Percentiles rank a stretch among this genome's conserved stretches.
phyloP scores from a whole-genome alignment of 2,113 vertebrate species.

The Protomyctophum bolini region DNA sequence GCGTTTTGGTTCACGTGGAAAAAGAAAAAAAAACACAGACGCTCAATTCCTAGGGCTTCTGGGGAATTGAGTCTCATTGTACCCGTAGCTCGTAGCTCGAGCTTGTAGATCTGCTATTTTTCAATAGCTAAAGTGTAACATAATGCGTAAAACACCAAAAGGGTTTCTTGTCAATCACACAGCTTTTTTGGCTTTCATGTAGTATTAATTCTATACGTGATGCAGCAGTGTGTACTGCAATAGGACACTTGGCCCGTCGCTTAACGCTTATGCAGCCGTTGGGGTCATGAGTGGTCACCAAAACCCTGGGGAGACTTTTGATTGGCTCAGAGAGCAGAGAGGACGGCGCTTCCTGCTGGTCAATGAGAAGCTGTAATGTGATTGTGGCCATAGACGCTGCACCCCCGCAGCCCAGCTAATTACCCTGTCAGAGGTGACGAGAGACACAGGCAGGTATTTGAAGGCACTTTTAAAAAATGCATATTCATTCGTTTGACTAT shows the following conservation, averaged over 20 bases:
- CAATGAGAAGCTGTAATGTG: constrained; percentile 50
- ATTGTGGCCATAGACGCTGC: constrained; percentile 59
- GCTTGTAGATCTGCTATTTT: no score
- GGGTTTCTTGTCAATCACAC: no score
- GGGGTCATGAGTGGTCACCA: background rate
- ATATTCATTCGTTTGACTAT: background rate
- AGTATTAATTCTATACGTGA: no score
- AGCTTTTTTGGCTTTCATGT: no score
- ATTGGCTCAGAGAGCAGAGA: background rate
- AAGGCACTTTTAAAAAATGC: background rate
- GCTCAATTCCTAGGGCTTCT: no score
- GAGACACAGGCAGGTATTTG: background rate
- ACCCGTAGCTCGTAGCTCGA: no score
- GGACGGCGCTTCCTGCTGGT: constrained; percentile 16
- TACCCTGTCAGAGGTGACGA: constrained; percentile 50
- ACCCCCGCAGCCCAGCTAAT: constrained; percentile 52
- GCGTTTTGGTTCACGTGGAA: no score
- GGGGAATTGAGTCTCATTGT: constrained; percentile 24
- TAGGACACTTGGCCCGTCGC: constrained; percentile 6
- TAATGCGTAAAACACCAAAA: no score
- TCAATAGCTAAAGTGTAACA: no score
- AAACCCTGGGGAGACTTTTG: background rate
- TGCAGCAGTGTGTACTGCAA: constrained; percentile 30
- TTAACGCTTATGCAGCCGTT: background rate
- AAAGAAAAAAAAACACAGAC: no score